A percentile compares a stretch with the other conserved stretches of the same genome.
phyloP scores from a whole-genome alignment of 2,797 vertebrate genomes.

The Taeniopygia guttata region DNA sequence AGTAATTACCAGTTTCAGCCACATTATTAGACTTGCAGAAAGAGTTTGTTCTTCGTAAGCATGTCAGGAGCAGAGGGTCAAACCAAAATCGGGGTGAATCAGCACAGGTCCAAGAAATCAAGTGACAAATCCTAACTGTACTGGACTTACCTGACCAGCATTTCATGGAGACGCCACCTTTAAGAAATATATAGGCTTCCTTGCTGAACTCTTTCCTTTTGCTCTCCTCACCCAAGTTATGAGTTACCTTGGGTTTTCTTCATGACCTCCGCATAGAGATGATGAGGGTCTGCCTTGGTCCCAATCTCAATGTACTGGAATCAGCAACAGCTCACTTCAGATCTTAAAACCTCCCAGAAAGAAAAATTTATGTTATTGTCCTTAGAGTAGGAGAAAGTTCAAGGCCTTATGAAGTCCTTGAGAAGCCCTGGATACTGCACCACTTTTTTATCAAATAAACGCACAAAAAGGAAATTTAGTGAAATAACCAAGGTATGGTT shows the following conservation, averaged over 20 bases:
- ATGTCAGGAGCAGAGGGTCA: neutral
- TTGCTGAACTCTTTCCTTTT: neutral
- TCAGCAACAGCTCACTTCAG: neutral
- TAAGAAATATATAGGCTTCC: neutral
- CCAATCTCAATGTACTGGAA: neutral
- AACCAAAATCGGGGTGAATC: neutral
- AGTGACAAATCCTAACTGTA: neutral
- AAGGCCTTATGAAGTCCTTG: neutral
- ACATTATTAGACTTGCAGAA: constrained; percentile 66
- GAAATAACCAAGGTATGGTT: neutral
- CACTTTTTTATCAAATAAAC: neutral
- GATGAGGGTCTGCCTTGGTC: neutral
- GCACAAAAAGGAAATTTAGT: neutral
- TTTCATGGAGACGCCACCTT: neutral
- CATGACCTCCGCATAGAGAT: neutral
- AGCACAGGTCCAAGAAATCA: neutral
- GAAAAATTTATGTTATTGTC: neutral
- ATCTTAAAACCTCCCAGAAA: neutral
- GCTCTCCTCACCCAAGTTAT: neutral
- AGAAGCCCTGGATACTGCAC: neutral
- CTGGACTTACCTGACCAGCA: neutral
- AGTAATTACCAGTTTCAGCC: constrained; percentile 62
- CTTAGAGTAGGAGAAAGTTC: neutral
- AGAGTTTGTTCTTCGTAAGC: constrained; percentile 29
- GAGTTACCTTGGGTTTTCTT: neutral